Conservation (phyloP, 2,113 vertebrate species). For the Grallaria varia region DNA sequence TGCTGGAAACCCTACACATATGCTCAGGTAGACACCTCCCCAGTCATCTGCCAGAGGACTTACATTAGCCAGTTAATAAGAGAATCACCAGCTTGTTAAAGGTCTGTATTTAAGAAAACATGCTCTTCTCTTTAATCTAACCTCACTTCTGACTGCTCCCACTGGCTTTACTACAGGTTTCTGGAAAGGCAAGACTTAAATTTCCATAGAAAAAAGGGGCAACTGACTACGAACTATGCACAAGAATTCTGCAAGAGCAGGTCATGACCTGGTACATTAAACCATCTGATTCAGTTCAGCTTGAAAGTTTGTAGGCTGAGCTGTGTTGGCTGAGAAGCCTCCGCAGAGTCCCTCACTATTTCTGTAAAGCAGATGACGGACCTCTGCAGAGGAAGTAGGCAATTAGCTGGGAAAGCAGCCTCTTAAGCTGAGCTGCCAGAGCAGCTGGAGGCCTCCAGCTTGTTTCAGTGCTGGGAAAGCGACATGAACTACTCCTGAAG, state of each 20-base stretch:
- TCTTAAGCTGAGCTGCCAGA: slow-evolving; percentile 25
- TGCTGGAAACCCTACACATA: not conserved
- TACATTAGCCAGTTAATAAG: not conserved
- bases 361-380: slow-evolving; percentile 23
- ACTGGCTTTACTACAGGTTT: not conserved
- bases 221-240: not conserved
- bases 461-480: not conserved
- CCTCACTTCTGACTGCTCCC: not conserved
- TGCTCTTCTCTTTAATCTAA: not conserved
- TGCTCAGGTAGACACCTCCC: not conserved
- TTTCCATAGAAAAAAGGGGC: not conserved
- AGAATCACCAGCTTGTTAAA: not conserved
- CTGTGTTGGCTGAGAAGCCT: slow-evolving; percentile 7
- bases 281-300: slow-evolving; percentile 28
- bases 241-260: not conserved
- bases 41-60: not conserved
- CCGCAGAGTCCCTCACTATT: not conserved
- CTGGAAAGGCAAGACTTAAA: not conserved
- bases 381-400: slow-evolving; percentile 54
- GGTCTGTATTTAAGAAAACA: not conserved
- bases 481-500: not conserved
- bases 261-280: not conserved
- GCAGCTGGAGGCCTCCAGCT: slow-evolving; percentile 45
- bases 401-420: slow-evolving; percentile 60
- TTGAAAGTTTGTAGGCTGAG: not conserved